Base-by-base conservation (phyloP, 2,797 vertebrate species). In the Microcaecilia unicolor region DNA sequence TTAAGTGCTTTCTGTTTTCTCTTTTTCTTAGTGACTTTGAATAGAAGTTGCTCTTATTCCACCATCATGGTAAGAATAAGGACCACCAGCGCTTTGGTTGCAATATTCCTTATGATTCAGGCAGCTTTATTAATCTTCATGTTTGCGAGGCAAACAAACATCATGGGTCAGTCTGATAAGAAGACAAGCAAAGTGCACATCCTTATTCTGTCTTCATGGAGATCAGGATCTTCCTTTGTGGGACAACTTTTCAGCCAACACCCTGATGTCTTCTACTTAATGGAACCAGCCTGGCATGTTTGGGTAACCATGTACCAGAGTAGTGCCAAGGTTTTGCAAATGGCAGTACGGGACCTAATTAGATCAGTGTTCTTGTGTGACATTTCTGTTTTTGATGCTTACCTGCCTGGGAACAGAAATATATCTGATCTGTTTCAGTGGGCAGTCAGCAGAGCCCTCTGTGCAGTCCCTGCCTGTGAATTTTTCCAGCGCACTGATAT, bases 191-290 rank as follows among this genome's bases (percentile, higher is more conserved):
- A 81, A 28, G 87, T 89, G 7, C 94, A 99, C 2, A 53, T 98
- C 29, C 79, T 99, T 19, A 74, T 99, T 55, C 56, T 99, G 23
- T 99, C 95, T 0, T 96, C 95, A 0, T 98, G 94, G 93, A 72
- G 95, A 3, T 99, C 94, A 0, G 95, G 94, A 28, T 98, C 95
- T 0, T 98, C 94, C 22, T 94, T 99, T 25, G 56, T 95, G 2
- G 94, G 95, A 18, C 92, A 98, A 14, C 84, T 92, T 31, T 99
- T 99, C 69, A 94, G 81, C 54, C 92, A 98, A 64, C 92, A 99
- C 32, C 93, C 95, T 0, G 79, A 81, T 0, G 94, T 97, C 38
- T 99, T 98, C 76, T 98, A 97, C 33, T 69, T 97, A 9, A 95
- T 92, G 90, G 92, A 96, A 62, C 92, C 92, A 0, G 84, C 58